Evolutionary conservation across 1,140 invertebrate species (phyloP), one percentile per base, ranked within the genome.

Genomic region (Pseudomyrmex sp.): DNA sequence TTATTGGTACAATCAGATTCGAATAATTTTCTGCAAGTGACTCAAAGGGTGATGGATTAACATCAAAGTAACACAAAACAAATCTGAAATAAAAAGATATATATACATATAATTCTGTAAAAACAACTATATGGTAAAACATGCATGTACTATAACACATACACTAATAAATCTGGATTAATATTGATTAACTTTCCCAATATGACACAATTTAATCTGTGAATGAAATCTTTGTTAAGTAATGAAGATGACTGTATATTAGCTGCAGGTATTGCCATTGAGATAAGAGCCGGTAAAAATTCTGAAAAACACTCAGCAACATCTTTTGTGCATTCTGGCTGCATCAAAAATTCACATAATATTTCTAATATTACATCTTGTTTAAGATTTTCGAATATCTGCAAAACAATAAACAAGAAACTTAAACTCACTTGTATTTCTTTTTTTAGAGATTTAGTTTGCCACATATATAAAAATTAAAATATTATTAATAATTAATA

Each of bases 131-230:
- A 62, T 20, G 10, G 10, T n/a, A 72, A 26, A 65, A 61, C 9
- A 72, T n/a, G 2, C 10, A 23, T 26, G n/a, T 9, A 58, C n/a
- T 15, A 62, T 26, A 76, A 79, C 50, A 94, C 94, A 92, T 94
- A 96, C 95, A 94, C 93, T 70, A 95, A 79, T 35, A 96, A 91
- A 92, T 96, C 95, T 72, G 93, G 94, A 92, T 95, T 93, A 23
- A 92, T 54, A 48, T 86, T 18, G 66, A 95, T 77, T 7, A 95
- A 70, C 83, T 95, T 94, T 83, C 94, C 93, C 10, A 95, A 85
- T 52, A 94, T 82, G 50, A 95, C 85, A 88, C 93, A 95, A 82
- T 93, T 93, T 73, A 90, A 86, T 85, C 88, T 88, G 83, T 95
- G 94, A 58, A 89, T 52, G 10, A 83, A 10, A 82, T 91, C 83